These are phyloP conservation scores for Idris sp. DNA, from an alignment of 1,140 invertebrate species.

Conservation along the genomic window DNA sequence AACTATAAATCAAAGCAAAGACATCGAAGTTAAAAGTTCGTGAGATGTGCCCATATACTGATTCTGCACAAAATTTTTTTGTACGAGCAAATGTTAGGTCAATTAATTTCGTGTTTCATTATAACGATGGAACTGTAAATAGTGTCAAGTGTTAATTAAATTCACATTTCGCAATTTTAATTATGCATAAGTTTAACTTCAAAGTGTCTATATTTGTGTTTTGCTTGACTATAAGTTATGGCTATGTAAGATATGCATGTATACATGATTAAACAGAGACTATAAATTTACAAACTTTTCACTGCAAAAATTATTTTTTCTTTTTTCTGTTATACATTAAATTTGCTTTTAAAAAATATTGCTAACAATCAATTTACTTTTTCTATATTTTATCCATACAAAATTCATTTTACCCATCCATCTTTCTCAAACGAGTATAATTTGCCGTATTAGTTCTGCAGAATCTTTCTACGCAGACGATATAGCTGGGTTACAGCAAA, in stretches of 20 bases:
- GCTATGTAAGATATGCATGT: slow-evolving; percentile 10
- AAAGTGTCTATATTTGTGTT: slow-evolving; percentile 22
- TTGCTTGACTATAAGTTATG: slow-evolving; percentile 19
- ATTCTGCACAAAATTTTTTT: slow-evolving; percentile 4
- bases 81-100: slow-evolving; percentile 9
- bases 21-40: too few relatives aligned
- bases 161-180: slow-evolving; percentile 21
- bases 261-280: too few relatives aligned
- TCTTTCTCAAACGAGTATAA: slow-evolving; percentile 45
- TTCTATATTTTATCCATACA: too few relatives aligned
- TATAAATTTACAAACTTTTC: slow-evolving; percentile 7
- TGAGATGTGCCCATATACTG: too few relatives aligned
- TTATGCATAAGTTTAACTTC: slow-evolving; percentile 11
- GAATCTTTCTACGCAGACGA: slow-evolving; percentile 60
- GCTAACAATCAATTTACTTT: too few relatives aligned
- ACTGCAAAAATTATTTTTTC: too few relatives aligned
- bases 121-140: background rate
- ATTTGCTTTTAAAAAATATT: background rate
- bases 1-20: too few relatives aligned
- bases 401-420: slow-evolving; percentile 42
- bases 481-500: slow-evolving; percentile 32
- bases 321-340: too few relatives aligned
- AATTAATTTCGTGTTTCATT: slow-evolving; percentile 14
- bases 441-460: slow-evolving; percentile 57
- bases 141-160: slow-evolving; percentile 22